Base-by-base conservation (phyloP, 2,113 vertebrate genomes). In the Sinocyclocheilus rhinocerous region DNA sequence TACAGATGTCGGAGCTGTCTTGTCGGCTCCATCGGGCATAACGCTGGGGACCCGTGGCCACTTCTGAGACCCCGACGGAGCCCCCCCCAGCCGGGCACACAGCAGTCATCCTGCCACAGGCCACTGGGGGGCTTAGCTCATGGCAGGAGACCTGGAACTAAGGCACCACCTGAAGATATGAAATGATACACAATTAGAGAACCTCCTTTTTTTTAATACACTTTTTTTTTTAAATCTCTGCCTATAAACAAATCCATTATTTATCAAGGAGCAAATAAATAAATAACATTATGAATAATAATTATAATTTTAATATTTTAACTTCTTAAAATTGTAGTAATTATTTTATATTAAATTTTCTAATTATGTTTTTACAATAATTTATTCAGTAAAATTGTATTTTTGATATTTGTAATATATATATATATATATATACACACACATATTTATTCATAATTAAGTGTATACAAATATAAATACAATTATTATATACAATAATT, bases 21-120 rank as follows among this genome's bases (percentile, higher is more conserved):
- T 96, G 95, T 1, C 90, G 94, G 76, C 95, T 94, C 96, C 97
- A 97, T 85, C 91, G 91, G 84, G 90, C 81, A 48, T 91, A 93
- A 75, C 90, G 94, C 52, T 94, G 94, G 86, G 90, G 90, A 90
- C 8, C 84, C 57, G 57, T 59, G 20, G 22, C 57, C 81, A 91
- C 75, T 65, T 78, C 52, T 2, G 84, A 63, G 4, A 87, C 86
- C 76, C 88, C 90, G 1, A 92, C 92, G 0, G 92, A 93, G 86
- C 85, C 93, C 78, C 52, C 85, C 48, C 69, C 76, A 70, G 95
- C 92, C 61, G 91, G 91, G 83, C 91, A 95, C 88, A 97, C 96
- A 5, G 97, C 96, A 33, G 97, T 98, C 97, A 99, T 99, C 91
- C 93, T 96, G 95, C 91, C 83, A 72, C 86, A 90, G 89, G 20